phyloP scores from a whole-genome alignment of 2,113 vertebrate genomes.

The Odocoileus hemionus region DNA sequence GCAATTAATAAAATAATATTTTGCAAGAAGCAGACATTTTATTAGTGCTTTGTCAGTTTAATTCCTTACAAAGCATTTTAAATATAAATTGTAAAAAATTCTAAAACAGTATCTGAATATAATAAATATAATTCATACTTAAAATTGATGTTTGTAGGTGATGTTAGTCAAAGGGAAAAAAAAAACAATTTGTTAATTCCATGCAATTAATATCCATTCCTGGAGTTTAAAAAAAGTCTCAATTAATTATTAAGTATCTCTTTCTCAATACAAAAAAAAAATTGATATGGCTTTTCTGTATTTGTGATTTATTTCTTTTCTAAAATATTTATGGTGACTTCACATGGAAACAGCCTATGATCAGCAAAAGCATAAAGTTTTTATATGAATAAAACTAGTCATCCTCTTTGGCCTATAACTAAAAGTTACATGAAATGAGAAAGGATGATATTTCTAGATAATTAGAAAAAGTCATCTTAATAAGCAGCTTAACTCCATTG shows the following conservation, averaged over 20 bases:
- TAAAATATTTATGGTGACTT: background rate
- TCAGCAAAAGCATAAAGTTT: background rate
- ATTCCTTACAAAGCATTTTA: background rate
- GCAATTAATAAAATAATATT: background rate
- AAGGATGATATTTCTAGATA: background rate
- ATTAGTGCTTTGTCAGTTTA: background rate
- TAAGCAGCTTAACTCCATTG: background rate
- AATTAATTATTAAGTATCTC: background rate
- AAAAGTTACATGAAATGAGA: background rate
- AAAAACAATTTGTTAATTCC: background rate
- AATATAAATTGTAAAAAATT: background rate
- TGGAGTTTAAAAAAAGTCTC: background rate
- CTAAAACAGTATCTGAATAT: background rate
- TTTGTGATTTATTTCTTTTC: background rate
- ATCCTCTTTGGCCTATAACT: background rate
- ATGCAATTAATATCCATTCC: background rate
- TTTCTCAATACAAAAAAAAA: background rate
- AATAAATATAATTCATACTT: background rate
- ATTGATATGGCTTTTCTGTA: background rate
- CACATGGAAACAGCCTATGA: background rate
- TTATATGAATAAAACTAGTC: background rate
- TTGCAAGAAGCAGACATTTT: background rate
- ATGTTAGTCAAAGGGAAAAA: background rate
- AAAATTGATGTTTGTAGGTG: background rate
- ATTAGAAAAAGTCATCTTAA: background rate